phyloP scores from a whole-genome alignment of 2,113 vertebrate species.

The Excalfactoria chinensis region DNA sequence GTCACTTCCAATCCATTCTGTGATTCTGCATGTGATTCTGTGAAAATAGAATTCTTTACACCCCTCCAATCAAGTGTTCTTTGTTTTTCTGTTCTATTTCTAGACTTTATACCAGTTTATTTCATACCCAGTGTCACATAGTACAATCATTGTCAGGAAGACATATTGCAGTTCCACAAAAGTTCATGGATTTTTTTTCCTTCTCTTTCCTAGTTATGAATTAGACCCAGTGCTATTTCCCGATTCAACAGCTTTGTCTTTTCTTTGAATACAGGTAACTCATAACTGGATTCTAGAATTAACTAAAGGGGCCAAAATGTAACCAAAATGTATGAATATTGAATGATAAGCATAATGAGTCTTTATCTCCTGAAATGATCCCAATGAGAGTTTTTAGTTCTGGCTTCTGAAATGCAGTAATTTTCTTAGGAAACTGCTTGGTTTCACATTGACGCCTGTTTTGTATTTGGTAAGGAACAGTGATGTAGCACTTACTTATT shows the following conservation, averaged over 20 bases:
- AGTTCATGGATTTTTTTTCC: neutral
- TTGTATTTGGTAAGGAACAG: slow-evolving; percentile 36
- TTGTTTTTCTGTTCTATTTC: neutral
- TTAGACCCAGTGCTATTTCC: neutral
- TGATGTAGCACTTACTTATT: slow-evolving; percentile 17
- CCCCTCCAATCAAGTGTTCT: neutral
- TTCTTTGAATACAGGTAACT: neutral
- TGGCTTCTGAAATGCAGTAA: neutral
- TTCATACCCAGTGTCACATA: neutral
- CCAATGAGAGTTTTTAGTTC: neutral
- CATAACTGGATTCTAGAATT: neutral
- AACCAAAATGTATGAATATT: neutral
- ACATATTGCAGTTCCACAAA: neutral
- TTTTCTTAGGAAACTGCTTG: neutral
- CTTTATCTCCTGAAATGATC: neutral
- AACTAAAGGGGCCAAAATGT: neutral
- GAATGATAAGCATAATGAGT: neutral
- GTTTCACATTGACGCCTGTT: neutral
- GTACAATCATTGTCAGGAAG: neutral
- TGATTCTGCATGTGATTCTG: too few relatives aligned
- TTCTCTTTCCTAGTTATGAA: neutral
- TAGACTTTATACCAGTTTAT: neutral
- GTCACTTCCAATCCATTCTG: too few relatives aligned
- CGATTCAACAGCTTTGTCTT: neutral
- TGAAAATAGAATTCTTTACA: neutral